phyloP scores from a whole-genome alignment of 2,113 vertebrate genomes.

The Climacteris rufus region DNA sequence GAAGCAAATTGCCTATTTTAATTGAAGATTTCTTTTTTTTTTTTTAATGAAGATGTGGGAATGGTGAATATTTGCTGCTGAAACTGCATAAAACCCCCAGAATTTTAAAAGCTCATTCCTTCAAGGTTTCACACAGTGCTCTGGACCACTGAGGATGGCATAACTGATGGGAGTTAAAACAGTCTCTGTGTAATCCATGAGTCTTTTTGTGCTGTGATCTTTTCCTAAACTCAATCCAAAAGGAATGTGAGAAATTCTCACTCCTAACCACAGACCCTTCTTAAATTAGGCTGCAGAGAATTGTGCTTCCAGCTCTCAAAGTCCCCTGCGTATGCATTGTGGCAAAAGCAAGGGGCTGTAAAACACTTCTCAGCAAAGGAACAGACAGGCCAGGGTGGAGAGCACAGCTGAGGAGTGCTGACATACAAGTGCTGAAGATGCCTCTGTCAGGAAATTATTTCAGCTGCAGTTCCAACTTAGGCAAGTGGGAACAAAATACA shows the following conservation, averaged over 20 bases:
- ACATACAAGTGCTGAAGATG: not conserved
- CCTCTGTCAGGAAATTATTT: not conserved
- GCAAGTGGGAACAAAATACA: not conserved
- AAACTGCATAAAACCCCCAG: not conserved
- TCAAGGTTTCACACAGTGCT: not conserved
- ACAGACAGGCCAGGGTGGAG: not conserved
- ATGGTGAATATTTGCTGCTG: not conserved
- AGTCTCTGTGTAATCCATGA: not conserved
- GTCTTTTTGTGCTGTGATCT: conserved; percentile 24
- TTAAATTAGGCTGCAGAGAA: not conserved
- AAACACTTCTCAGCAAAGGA: not conserved
- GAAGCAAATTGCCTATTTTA: not conserved
- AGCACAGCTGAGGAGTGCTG: not conserved
- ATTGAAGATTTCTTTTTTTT: not conserved
- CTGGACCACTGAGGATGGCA: not conserved
- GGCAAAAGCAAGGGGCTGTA: not conserved
- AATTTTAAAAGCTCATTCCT: conserved; percentile 4
- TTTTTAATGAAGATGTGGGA: not conserved
- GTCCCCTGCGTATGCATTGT: not conserved
- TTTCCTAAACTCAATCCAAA: conserved; percentile 5
- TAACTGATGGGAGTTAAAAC: not conserved
- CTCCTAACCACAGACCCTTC: not conserved
- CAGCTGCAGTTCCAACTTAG: not conserved
- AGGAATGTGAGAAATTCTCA: not conserved
- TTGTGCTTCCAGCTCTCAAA: not conserved